Conservation (phyloP, 2,113 vertebrate genomes). For the Sceloporus tristichus region DNA sequence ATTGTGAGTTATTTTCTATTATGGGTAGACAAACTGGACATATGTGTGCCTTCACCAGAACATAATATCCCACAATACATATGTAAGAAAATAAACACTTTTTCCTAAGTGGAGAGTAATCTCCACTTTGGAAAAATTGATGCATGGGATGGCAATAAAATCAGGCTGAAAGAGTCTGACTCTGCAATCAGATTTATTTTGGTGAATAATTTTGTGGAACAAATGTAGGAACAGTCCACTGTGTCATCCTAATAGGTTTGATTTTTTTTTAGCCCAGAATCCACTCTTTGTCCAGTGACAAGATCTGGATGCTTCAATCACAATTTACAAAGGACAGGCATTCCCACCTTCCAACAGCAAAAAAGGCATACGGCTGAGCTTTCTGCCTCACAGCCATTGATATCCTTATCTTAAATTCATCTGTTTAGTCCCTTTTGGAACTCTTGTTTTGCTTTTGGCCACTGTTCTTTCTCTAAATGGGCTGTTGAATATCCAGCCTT, state of each 20-base stretch:
- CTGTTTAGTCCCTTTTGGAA: conserved; percentile 7
- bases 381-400: background rate
- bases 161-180: background rate
- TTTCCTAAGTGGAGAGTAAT: conserved; percentile 4
- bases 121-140: background rate
- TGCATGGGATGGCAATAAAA: conserved; percentile 2
- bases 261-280: background rate
- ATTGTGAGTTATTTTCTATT: background rate
- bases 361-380: background rate
- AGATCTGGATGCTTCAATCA: background rate
- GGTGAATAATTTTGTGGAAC: conserved; percentile 35
- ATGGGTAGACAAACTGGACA: background rate
- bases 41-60: background rate
- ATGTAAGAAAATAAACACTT: background rate
- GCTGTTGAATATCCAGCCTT: conserved; percentile 21
- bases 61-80: background rate
- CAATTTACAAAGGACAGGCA: background rate
- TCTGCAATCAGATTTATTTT: conserved; percentile 5
- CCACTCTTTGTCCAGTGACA: background rate
- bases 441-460: conserved; percentile 7
- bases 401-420: conserved; percentile 11
- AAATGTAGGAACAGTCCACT: background rate
- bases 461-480: conserved; percentile 1
- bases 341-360: background rate
- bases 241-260: background rate